Evolutionary conservation across 2,888 invertebrate genomes (phyloP).

Genomic region (Agrotis clavis): DNA sequence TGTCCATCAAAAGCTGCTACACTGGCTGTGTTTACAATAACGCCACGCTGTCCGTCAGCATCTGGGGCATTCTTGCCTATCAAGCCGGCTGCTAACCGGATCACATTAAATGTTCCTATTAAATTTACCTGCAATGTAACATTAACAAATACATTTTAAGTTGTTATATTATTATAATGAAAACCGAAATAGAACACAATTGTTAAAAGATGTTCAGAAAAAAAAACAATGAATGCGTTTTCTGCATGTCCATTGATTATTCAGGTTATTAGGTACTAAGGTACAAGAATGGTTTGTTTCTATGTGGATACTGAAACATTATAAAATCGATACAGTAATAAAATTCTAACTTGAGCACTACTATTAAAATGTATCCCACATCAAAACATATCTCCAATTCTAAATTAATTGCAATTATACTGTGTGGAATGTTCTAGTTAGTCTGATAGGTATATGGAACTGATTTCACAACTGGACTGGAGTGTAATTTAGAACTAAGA

Average conservation of each 20-base stretch:
- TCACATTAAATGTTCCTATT: slow-evolving; percentile 98
- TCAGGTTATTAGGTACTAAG: too few species aligned
- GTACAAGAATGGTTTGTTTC: background rate
- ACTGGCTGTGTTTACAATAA: slow-evolving; percentile 98
- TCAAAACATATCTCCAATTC: too few species aligned
- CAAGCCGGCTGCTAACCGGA: slow-evolving; percentile 95
- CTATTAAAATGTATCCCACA: too few species aligned
- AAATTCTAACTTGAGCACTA: too few species aligned
- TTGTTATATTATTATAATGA: too few species aligned
- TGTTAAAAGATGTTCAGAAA: background rate
- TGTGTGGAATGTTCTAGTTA: too few species aligned
- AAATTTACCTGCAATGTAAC: slow-evolving; percentile 94
- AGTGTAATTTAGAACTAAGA: background rate
- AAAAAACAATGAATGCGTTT: background rate
- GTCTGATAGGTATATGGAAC: background rate
- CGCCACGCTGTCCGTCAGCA: slow-evolving; percentile 96
- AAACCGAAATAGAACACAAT: background rate
- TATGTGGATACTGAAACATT: background rate
- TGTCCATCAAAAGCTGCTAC: slow-evolving; percentile 98
- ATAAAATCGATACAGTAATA: too few species aligned
- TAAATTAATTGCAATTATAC: too few species aligned
- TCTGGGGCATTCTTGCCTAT: slow-evolving; percentile 97
- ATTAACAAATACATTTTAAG: background rate
- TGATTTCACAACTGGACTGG: too few species aligned
- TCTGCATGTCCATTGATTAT: background rate